These are phyloP conservation scores for Zingel zingel DNA, from an alignment of 2,113 vertebrate species.

Conservation along the genomic window DNA sequence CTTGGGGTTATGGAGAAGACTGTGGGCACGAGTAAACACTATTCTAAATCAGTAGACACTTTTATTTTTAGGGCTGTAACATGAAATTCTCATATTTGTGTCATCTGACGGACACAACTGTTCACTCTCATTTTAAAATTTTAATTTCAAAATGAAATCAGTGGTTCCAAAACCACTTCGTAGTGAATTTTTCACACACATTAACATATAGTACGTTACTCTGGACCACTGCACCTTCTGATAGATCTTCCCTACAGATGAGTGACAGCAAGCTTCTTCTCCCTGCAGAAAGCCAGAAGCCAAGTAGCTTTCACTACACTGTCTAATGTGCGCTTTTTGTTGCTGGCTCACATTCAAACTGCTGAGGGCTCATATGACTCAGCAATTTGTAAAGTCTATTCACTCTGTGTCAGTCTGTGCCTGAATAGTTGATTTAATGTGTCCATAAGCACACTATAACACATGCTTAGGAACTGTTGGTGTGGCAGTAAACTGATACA, in stretches of 20 bases:
- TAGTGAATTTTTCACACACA: neutral
- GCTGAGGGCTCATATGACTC: constrained; percentile 30
- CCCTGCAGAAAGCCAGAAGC: neutral
- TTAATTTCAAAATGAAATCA: too few species aligned
- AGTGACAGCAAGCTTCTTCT: neutral
- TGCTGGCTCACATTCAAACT: constrained; percentile 26
- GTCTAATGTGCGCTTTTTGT: constrained; percentile 23
- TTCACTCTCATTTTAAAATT: too few species aligned
- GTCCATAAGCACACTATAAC: too few species aligned
- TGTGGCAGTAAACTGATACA: too few species aligned
- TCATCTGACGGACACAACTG: too few species aligned
- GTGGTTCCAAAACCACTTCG: too few species aligned
- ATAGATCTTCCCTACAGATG: constrained; percentile 10
- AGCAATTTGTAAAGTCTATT: constrained; percentile 2
- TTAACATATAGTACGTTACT: neutral
- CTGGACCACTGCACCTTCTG: neutral
- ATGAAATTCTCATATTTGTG: neutral
- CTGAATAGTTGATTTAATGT: too few species aligned
- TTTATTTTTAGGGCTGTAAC: neutral
- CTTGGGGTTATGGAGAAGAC: too few species aligned
- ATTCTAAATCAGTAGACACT: too few species aligned
- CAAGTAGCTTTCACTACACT: constrained; percentile 33
- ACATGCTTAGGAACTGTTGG: too few species aligned
- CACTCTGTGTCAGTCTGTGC: neutral
- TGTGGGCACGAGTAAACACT: too few species aligned